Evolutionary conservation across 2,888 invertebrate species (phyloP).

Genomic region (Melieria omissa): DNA sequence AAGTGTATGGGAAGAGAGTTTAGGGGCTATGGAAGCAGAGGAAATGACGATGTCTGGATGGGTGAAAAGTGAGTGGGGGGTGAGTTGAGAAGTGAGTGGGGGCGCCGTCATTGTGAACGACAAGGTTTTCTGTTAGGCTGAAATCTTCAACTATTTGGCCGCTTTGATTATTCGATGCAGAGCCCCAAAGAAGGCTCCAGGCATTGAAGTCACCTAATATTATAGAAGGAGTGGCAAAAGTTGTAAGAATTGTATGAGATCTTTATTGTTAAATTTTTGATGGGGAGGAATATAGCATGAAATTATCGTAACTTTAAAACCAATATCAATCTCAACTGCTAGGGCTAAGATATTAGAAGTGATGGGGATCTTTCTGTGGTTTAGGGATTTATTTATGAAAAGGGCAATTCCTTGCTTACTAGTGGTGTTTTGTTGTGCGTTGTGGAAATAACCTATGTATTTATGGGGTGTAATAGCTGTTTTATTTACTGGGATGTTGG

Average conservation of each 20-base stretch:
- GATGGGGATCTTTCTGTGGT: background rate
- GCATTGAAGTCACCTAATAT: slow-evolving; percentile 9
- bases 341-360: background rate
- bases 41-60: too few relatives aligned
- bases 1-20: background rate
- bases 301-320: background rate
- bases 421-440: background rate
- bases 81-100: too few relatives aligned
- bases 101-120: too few relatives aligned
- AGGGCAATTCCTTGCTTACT: slow-evolving; percentile 1
- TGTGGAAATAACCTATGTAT: too few relatives aligned
- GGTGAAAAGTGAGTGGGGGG: too few relatives aligned
- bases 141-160: too few relatives aligned
- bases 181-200: slow-evolving; percentile 7
- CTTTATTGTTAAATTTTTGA: slow-evolving; percentile 9
- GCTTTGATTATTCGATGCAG: too few relatives aligned
- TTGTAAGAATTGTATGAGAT: slow-evolving; percentile 3
- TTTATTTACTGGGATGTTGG: too few relatives aligned
- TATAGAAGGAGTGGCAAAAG: slow-evolving; percentile 4
- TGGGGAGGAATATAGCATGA: slow-evolving; percentile 13
- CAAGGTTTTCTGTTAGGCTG: too few relatives aligned
- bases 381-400: background rate
- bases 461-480: too few relatives aligned
- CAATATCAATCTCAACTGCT: too few relatives aligned
- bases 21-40: too few relatives aligned